Evolutionary conservation across 2,888 invertebrate genomes (phyloP), one percentile per base, ranked within the genome.

Genomic region (Drosophila infuscata): DNA sequence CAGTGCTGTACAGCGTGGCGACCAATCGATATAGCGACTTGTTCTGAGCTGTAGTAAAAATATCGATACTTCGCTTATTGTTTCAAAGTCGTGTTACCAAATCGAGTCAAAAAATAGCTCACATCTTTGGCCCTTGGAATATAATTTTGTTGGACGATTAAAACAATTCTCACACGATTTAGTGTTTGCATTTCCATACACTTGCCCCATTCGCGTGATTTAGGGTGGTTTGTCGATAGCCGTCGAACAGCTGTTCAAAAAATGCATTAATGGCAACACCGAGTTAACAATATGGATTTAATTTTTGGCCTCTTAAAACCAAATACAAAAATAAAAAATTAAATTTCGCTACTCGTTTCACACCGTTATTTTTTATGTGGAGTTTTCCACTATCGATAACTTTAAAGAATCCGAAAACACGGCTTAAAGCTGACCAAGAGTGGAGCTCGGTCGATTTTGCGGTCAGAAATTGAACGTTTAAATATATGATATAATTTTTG

Each of bases 61-160:
- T 56, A 70, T 60, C 70, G 70, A 68, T 70, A 70, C 15, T 25
- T 46, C 25, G 25, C 46, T 46, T 46, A 15, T 46, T 46, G 25
- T 8, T 8, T n/a, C 9, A 41, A n/a, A 41, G n/a, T 9, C n/a
- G n/a, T n/a, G 41, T n/a, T n/a, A n/a, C 15, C 25, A 15, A 46
- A 25, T 20, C 46, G 20, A 3, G 1, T 33, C 33, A 11, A 33
- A 12, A 35, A 9, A 41, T 41, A 11, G 46, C 12, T 20, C 20
- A 20, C 46, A 0, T 3, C 20, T 46, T 46, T 12, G 2, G 3
- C 46, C 12, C 0, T 12, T 12, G 20, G 2, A 12, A 46, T 7
- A 20, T 3, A 3, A 20, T 12, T 15, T 20, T 43, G 2, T 43
- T 11, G 5, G 6, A 5, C 11, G 11, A 43, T 20, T 20, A 20